phyloP scores from a whole-genome alignment of 2,113 vertebrate species.

The Equus quagga region DNA sequence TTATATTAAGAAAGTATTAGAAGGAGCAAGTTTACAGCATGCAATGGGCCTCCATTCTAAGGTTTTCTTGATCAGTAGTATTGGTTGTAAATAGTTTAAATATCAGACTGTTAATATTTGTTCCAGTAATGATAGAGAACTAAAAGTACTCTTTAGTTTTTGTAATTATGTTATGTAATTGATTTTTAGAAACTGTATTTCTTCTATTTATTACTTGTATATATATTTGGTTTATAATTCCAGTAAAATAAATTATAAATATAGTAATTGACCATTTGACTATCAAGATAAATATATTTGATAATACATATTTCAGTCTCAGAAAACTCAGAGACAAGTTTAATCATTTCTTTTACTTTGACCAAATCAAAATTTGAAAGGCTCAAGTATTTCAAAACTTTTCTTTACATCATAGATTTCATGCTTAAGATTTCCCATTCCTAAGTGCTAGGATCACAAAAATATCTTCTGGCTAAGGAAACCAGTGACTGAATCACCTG shows the following conservation, averaged over 20 bases:
- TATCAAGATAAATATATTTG: constrained; percentile 41
- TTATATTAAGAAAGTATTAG: not conserved
- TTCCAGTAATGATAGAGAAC: not conserved
- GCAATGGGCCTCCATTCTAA: not conserved
- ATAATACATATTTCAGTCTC: constrained; percentile 33
- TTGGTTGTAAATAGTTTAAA: constrained; percentile 40
- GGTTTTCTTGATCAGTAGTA: not conserved
- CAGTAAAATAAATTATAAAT: constrained; percentile 7
- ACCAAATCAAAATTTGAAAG: constrained; percentile 42
- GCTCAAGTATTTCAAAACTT: not conserved
- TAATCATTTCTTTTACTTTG: constrained; percentile 52
- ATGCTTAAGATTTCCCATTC: constrained; percentile 55
- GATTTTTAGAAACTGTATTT: constrained; percentile 20
- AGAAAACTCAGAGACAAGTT: constrained; percentile 53
- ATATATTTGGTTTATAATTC: constrained; percentile 20
- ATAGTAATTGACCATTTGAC: not conserved
- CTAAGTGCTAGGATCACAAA: not conserved
- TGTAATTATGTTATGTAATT: not conserved
- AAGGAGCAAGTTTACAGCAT: not conserved
- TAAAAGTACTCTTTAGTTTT: constrained; percentile 21
- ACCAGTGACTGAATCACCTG: not conserved
- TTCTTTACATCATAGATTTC: constrained; percentile 4
- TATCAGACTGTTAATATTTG: not conserved
- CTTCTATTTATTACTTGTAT: constrained; percentile 22
- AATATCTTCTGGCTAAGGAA: not conserved